A percentile compares a stretch with the other conserved stretches of the same genome.
Conservation (phyloP, 2,113 vertebrate genomes). For the Pterocles burchelli region DNA sequence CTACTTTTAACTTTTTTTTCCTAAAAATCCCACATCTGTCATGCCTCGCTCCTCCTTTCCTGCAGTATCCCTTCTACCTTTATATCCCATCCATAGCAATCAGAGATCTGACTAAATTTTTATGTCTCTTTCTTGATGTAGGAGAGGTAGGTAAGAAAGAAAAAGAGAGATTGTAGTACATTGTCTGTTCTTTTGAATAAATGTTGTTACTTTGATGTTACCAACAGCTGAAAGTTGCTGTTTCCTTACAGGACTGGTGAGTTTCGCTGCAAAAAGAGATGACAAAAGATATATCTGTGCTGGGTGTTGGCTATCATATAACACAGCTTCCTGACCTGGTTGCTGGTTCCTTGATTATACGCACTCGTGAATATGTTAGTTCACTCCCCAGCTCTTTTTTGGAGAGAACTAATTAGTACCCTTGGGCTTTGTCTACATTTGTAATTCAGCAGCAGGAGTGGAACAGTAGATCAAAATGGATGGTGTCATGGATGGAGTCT, state of each 20-base stretch:
- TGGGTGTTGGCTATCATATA: too few species aligned
- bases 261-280: not conserved
- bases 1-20: not conserved
- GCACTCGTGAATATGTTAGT: not conserved
- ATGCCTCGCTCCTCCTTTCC: not conserved
- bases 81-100: not conserved
- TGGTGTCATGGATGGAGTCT: not conserved
- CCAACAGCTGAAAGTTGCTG: not conserved
- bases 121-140: not conserved
- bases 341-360: not conserved
- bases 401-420: not conserved
- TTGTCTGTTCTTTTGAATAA: not conserved
- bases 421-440: not conserved
- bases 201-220: not conserved
- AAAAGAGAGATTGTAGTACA: not conserved
- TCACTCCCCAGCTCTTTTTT: not conserved
- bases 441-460: not conserved
- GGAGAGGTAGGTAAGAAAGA: not conserved
- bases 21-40: not conserved
- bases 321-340: not conserved
- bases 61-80: not conserved
- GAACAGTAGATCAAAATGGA: not conserved
- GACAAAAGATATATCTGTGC: rapidly evolving
- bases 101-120: not conserved
- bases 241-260: not conserved